Conservation (phyloP, 2,888 invertebrate species). For the Polietes domitor region DNA sequence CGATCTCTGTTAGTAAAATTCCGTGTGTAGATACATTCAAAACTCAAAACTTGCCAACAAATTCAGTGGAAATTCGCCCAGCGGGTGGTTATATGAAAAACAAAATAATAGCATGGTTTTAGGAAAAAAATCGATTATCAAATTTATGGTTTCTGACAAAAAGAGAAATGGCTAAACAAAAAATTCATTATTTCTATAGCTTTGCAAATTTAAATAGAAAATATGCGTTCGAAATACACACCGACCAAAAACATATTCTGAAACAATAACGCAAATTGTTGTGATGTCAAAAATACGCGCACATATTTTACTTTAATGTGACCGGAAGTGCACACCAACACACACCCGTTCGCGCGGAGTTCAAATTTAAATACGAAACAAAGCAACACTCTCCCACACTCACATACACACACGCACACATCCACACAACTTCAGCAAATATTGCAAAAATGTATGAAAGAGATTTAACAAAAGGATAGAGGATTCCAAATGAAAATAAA, state of each 20-base stretch:
- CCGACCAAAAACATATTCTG: background rate
- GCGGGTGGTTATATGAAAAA: no score
- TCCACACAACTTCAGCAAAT: background rate
- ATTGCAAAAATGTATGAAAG: constrained; percentile 8
- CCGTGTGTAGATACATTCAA: no score
- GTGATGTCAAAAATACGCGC: background rate
- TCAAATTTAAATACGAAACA: background rate
- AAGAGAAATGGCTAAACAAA: background rate
- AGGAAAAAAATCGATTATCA: background rate
- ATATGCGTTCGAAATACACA: background rate
- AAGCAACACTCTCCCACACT: background rate
- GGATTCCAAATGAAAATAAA: constrained; percentile 12
- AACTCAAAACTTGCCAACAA: no score
- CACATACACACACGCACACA: background rate
- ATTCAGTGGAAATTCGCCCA: no score
- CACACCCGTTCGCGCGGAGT: background rate
- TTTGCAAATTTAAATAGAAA: background rate
- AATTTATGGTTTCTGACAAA: background rate
- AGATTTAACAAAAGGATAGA: background rate
- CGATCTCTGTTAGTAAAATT: no score
- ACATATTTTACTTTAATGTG: background rate
- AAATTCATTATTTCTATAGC: background rate
- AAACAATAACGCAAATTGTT: background rate
- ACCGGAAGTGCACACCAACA: background rate
- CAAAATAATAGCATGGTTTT: background rate